Conservation (phyloP, 2,888 invertebrate genomes). For the Machimus rusticus region DNA sequence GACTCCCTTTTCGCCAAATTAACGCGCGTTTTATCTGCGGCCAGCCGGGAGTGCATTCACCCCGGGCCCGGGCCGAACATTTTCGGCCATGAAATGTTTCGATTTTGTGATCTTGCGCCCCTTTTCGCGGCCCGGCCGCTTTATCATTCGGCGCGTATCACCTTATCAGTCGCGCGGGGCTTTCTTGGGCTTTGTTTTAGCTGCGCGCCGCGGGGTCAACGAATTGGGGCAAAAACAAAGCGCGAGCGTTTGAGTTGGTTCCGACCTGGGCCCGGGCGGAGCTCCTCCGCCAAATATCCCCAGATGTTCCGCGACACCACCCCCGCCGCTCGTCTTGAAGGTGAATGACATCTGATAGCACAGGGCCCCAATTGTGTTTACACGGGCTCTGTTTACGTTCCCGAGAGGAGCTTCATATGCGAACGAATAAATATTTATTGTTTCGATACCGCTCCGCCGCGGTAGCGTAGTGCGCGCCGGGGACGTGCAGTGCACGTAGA, state of each 20-base stretch:
- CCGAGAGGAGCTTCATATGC: neutral
- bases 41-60: neutral
- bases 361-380: slow-evolving; percentile 14
- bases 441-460: neutral
- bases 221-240: neutral
- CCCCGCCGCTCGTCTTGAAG: neutral
- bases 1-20: neutral
- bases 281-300: slow-evolving; percentile 17
- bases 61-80: neutral
- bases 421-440: slow-evolving; percentile 6
- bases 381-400: slow-evolving; percentile 4
- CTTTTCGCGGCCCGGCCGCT: neutral
- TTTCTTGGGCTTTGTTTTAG: neutral
- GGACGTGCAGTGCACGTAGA: neutral
- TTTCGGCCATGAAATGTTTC: neutral
- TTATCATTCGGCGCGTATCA: neutral
- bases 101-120: neutral
- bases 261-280: neutral
- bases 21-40: slow-evolving; percentile 2
- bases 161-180: neutral
- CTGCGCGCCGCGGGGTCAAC: neutral
- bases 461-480: neutral
- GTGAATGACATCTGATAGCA: slow-evolving; percentile 32
- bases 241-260: neutral
- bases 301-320: neutral